Evolutionary conservation across 2,888 invertebrate genomes (phyloP).

Genomic region (Schizotus pectinicornis): DNA sequence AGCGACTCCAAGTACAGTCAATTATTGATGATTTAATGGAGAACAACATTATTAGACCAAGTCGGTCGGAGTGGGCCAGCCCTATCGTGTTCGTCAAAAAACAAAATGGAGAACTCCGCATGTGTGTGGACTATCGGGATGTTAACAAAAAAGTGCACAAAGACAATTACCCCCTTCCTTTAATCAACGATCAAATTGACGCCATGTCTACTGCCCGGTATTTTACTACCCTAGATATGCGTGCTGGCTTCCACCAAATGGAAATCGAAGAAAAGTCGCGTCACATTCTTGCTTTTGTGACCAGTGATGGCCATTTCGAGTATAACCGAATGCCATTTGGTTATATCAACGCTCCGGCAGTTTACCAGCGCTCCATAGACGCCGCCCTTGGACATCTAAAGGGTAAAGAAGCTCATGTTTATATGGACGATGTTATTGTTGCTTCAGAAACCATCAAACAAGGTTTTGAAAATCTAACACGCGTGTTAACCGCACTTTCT

Average conservation of each 20-base stretch:
- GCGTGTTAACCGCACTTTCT: background rate
- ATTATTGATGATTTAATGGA: no score
- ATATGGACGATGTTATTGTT: slow-evolving; percentile 29
- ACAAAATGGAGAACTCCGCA: slow-evolving; percentile 36
- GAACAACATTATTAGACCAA: slow-evolving; percentile 40
- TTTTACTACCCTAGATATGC: no score
- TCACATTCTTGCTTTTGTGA: no score
- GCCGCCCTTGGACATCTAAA: slow-evolving; percentile 7
- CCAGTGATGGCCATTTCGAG: background rate
- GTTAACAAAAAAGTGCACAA: slow-evolving; percentile 47
- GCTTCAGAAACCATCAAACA: slow-evolving; percentile 15
- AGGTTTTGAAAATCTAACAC: slow-evolving; percentile 5
- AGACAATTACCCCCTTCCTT: slow-evolving; percentile 46
- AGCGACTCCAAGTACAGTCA: no score
- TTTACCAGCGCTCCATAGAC: background rate
- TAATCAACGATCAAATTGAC: slow-evolving; percentile 50
- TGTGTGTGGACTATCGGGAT: slow-evolving; percentile 44
- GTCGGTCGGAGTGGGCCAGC: slow-evolving; percentile 40
- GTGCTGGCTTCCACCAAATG: background rate
- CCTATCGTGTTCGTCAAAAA: slow-evolving; percentile 33
- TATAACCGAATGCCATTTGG: no score
- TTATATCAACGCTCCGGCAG: background rate
- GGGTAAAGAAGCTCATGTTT: slow-evolving; percentile 29
- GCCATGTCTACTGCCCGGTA: no score
- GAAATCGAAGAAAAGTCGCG: no score